Evolutionary conservation across 2,113 vertebrate genomes (phyloP).

Genomic region (Nematolebias whitei): DNA sequence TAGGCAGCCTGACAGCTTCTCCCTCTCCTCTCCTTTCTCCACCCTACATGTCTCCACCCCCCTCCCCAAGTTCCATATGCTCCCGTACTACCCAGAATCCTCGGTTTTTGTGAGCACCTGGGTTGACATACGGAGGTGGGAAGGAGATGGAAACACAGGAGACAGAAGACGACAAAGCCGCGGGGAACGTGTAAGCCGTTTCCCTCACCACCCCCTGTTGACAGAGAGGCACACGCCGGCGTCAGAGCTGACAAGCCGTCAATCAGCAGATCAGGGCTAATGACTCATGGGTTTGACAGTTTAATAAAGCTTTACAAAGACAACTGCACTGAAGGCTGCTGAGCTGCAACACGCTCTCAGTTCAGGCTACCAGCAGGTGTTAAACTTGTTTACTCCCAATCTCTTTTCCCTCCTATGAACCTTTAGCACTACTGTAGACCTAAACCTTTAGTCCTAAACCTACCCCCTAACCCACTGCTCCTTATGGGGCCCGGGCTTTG

Average conservation of each 20-base stretch:
- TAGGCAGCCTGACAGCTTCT: constrained; percentile 73
- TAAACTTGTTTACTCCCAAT: neutral
- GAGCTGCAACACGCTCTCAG: constrained; percentile 33
- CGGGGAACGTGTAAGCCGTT: constrained; percentile 49
- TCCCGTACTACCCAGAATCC: constrained; percentile 72
- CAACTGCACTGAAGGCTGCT: constrained; percentile 33
- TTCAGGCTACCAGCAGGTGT: constrained; percentile 35
- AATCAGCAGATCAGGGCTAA: constrained; percentile 70
- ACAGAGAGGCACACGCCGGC: constrained; percentile 61
- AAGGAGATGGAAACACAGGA: constrained; percentile 65
- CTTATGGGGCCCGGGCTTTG: no score
- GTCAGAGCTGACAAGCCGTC: constrained; percentile 74
- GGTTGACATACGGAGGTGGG: constrained; percentile 73
- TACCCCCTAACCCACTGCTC: no score
- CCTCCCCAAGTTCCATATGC: constrained; percentile 70
- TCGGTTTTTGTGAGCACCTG: constrained; percentile 71
- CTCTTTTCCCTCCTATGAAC: no score
- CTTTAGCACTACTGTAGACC: no score
- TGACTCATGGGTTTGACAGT: constrained; percentile 69
- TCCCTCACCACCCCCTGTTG: constrained; percentile 59
- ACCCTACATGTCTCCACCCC: constrained; percentile 50
- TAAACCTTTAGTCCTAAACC: no score
- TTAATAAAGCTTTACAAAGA: constrained; percentile 63
- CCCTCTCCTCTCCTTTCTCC: constrained; percentile 14
- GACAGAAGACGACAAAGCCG: constrained; percentile 56